Base-by-base conservation (phyloP, 2,113 vertebrate genomes). In the Tetrax tetrax region DNA sequence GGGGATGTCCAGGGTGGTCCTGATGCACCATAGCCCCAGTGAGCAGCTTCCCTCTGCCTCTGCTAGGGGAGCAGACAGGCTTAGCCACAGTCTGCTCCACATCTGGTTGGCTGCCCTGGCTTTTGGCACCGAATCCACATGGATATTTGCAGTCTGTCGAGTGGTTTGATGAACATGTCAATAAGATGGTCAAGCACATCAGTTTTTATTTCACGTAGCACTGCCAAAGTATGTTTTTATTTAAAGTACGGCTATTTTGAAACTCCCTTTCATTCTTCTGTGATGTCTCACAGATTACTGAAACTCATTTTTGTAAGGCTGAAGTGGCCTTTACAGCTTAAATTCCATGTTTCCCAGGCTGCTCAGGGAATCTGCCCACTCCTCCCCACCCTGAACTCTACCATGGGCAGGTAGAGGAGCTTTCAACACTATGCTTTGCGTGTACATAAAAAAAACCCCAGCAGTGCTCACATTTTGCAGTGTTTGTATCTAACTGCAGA, bases 161-260 rank as follows among this genome's bases (percentile, higher is more conserved):
- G 88, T 41, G 43, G 60, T 83, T 93, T 95, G 90, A 94, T 93
- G 93, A 94, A 89, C 68, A 83, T 95, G 53, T 94, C 96, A 84
- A 64, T 92, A 84, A 1, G 38, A 86, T 79, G 88, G 92, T 95
- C 93, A 96, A 90, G 74, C 69, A 87, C 41, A 3, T 89, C 71
- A 51, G 76, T 83, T 95, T 93, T 75, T 35, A 90, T 87, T 96
- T 96, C 48, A 81, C 5, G 4, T 53, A 75, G 48, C 18, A 8
- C 66, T 93, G 92, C 88, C 83, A 90, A 94, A 95, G 45, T 60
- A 87, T 93, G 88, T 81, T 95, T 95, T 95, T 94, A 87, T 96
- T 96, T 95, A 87, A 97, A 89, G 76, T 24, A 63, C 57, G 69
- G 60, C 35, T 92, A 38, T 95, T 97, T 88, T 89, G 90, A 94